Conservation (phyloP, 1,140 invertebrate genomes). For the Augochlora pura region DNA sequence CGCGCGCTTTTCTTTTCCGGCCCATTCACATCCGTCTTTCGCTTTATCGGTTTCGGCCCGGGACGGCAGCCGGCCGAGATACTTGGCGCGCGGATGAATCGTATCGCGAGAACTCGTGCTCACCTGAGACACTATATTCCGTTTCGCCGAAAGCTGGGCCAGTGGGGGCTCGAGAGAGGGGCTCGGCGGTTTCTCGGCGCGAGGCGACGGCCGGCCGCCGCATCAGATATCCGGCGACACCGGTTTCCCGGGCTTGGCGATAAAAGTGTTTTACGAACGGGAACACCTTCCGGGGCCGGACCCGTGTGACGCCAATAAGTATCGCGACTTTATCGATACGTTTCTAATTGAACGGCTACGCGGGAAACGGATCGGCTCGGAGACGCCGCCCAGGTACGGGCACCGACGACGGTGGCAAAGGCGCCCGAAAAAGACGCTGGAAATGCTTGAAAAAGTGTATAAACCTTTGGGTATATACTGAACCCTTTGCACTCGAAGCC, state of each 20-base stretch:
- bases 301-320: constrained; percentile 12
- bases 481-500: no score
- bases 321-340: not conserved
- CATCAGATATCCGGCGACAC: not conserved
- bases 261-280: not conserved
- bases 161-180: not conserved
- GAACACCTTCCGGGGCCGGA: not conserved
- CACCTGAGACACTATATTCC: constrained; percentile 1
- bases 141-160: not conserved
- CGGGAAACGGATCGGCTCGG: not conserved
- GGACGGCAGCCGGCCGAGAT: constrained; percentile 2
- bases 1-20: not conserved
- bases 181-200: not conserved
- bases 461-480: no score
- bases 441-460: no score
- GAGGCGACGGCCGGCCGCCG: not conserved
- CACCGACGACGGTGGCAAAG: not conserved
- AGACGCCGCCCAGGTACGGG: not conserved
- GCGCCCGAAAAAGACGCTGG: no score
- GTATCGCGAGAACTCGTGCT: constrained; percentile 13
- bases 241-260: not conserved
- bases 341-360: not conserved
- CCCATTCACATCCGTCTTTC: not conserved
- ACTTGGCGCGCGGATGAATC: constrained; percentile 6
- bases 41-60: not conserved